These are phyloP conservation scores for Phylloscopus whistleri DNA, from an alignment of 2,113 vertebrate species.

Conservation along the genomic window DNA sequence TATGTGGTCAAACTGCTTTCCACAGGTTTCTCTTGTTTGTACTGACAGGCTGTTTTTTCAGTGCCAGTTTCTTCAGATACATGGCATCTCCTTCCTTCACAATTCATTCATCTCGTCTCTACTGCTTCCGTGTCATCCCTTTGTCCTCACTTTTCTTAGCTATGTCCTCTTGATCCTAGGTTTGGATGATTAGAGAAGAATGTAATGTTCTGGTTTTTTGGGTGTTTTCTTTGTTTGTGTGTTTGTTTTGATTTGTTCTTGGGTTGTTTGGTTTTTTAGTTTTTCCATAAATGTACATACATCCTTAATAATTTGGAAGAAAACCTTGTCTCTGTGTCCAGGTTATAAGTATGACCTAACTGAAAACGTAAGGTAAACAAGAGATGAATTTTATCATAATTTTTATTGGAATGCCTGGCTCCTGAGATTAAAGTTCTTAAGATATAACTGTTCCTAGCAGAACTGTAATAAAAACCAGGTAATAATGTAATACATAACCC, in stretches of 20 bases:
- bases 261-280: neutral
- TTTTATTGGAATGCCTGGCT: neutral
- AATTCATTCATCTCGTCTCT: neutral
- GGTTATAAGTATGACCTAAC: neutral
- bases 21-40: neutral
- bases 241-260: neutral
- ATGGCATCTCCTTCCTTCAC: neutral
- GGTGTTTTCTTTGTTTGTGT: neutral
- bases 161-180: neutral
- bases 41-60: neutral
- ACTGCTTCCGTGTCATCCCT: neutral
- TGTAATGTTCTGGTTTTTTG: neutral
- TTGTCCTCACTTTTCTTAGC: neutral
- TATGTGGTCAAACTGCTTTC: neutral
- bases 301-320: neutral
- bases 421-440: neutral
- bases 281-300: neutral
- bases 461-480: neutral
- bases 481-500: slow-evolving; percentile 34
- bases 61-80: too few relatives aligned
- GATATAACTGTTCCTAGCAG: neutral
- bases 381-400: neutral
- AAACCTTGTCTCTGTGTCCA: neutral
- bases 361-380: neutral
- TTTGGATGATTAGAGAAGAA: neutral